Conservation (phyloP, 2,797 vertebrate genomes). For the Oreochromis grahami region DNA sequence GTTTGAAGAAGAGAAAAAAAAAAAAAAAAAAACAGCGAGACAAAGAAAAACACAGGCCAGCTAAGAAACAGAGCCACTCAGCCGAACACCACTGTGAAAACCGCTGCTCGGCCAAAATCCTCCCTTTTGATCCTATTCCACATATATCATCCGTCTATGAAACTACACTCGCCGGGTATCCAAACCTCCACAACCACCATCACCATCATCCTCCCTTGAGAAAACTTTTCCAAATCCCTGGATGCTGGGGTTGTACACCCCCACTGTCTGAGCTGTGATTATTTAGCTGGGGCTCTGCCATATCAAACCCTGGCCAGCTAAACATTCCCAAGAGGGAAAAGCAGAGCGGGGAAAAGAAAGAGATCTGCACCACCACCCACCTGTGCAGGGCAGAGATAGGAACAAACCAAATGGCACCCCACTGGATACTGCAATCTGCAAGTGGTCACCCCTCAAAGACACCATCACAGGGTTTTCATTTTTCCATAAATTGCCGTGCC, state of each 20-base stretch:
- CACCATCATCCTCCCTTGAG: conserved; percentile 2
- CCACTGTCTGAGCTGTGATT: conserved; percentile 47
- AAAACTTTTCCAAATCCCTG: conserved; percentile 53
- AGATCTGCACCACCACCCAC: conserved; percentile 42
- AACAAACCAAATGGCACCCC: conserved; percentile 37
- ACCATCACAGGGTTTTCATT: conserved; percentile 13
- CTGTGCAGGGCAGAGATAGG: conserved; percentile 47
- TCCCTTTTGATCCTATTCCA: conserved; percentile 53
- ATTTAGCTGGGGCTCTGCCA: conserved; percentile 42
- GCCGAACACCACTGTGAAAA: conserved; percentile 25
- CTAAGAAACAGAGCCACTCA: conserved; percentile 25
- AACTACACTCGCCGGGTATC: conserved; percentile 26
- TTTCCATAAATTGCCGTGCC: conserved; percentile 6
- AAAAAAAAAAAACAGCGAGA: conserved; percentile 15
- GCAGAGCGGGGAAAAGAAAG: neutral
- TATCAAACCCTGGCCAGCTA: conserved; percentile 44
- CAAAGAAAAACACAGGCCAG: neutral
- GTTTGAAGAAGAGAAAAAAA: conserved; percentile 37
- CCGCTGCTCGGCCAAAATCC: conserved; percentile 41
- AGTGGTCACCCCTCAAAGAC: conserved; percentile 31
- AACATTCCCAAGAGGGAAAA: conserved; percentile 38
- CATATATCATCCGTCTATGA: conserved; percentile 42
- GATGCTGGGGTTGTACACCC: conserved; percentile 29
- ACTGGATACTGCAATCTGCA: conserved; percentile 29
- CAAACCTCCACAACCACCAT: neutral